Percentiles rank a stretch among this genome's conserved stretches.
Evolutionary conservation across 2,797 vertebrate species (phyloP).

Genomic region (Anniella stebbinsi): DNA sequence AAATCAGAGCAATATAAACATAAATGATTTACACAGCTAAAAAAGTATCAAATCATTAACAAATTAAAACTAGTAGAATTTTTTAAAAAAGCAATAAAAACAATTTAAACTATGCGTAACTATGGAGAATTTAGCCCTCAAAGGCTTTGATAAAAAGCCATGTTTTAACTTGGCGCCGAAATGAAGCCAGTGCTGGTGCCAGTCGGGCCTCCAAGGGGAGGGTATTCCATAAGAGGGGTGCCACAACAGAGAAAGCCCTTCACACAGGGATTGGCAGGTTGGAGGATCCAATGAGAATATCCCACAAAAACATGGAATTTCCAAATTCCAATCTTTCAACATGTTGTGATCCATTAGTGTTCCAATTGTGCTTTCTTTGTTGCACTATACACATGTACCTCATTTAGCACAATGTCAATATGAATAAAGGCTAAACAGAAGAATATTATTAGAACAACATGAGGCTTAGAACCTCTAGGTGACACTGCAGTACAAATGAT

Average conservation of each 20-base stretch:
- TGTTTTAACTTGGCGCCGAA: too few species aligned
- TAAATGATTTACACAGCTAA: too few species aligned
- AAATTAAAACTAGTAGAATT: too few species aligned
- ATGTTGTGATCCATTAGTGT: neutral
- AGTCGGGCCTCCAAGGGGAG: too few species aligned
- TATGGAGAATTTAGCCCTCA: too few species aligned
- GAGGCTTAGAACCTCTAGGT: slow-evolving; percentile 13
- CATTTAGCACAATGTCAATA: neutral
- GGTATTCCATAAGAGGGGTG: too few species aligned
- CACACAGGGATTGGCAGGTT: neutral
- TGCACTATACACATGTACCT: neutral
- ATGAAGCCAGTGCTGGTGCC: too few species aligned
- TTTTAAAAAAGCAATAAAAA: too few species aligned
- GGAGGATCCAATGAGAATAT: neutral
- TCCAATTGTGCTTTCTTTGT: neutral
- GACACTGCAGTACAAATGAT: neutral
- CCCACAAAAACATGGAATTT: neutral
- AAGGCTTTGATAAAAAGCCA: too few species aligned
- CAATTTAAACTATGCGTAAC: too few species aligned
- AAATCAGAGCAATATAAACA: too few species aligned
- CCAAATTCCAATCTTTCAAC: neutral
- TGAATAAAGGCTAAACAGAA: neutral
- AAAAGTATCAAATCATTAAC: too few species aligned
- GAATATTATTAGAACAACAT: neutral
- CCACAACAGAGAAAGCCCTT: neutral